phyloP scores from a whole-genome alignment of 2,113 vertebrate genomes.

The Sinocyclocheilus anophthalmus region DNA sequence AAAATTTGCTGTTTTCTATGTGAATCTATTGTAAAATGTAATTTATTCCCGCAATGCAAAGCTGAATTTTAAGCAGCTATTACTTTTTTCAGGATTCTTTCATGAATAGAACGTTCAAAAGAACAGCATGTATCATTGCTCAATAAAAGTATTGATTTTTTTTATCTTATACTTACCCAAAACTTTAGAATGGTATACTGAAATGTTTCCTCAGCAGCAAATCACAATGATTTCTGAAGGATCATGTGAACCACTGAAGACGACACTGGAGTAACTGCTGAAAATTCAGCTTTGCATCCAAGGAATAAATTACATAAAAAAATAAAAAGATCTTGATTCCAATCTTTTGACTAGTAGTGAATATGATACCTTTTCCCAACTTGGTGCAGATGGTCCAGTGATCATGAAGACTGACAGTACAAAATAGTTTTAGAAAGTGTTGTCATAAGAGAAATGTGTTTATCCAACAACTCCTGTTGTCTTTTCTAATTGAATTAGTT shows the following conservation, averaged over 20 bases:
- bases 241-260: neutral
- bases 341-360: neutral
- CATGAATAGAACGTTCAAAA: neutral
- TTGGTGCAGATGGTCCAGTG: neutral
- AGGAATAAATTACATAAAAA: neutral
- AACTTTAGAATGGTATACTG: neutral
- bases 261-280: neutral
- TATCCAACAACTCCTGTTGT: too few relatives aligned
- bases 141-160: neutral
- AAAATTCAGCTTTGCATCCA: neutral
- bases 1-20: too few relatives aligned
- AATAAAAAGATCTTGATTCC: neutral
- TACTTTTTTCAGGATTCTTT: neutral
- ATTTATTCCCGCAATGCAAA: too few relatives aligned
- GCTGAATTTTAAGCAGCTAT: too few relatives aligned
- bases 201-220: neutral
- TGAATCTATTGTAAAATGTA: too few relatives aligned
- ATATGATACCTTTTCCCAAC: conserved; percentile 14
- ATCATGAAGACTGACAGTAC: conserved; percentile 10
- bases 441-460: neutral
- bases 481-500: too few relatives aligned
- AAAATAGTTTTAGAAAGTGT: neutral
- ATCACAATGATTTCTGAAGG: neutral
- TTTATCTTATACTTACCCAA: neutral
- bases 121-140: neutral